Percentiles rank a stretch among this genome's conserved stretches.
Evolutionary conservation across 2,113 vertebrate species (phyloP).

Genomic region (Petrocephalus microphthalmus): DNA sequence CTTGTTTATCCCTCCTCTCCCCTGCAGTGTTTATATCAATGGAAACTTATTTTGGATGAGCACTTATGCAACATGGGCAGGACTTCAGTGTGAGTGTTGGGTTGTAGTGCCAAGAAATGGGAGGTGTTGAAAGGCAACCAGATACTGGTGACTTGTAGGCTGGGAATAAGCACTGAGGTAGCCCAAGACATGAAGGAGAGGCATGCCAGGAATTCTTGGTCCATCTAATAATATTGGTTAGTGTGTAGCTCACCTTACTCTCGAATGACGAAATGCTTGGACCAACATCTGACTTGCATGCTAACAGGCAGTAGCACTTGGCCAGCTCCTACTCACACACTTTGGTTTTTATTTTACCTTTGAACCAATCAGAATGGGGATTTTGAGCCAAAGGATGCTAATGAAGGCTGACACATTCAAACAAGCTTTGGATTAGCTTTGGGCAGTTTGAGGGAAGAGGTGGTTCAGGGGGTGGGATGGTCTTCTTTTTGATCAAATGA

Average conservation of each 20-base stretch:
- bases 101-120: constrained; percentile 22
- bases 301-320: not conserved
- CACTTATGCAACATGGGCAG: constrained; percentile 20
- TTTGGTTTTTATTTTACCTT: not conserved
- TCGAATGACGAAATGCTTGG: not conserved
- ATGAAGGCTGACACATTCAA: not conserved
- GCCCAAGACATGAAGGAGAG: constrained; percentile 18
- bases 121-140: constrained; percentile 27
- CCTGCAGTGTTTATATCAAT: constrained; percentile 10
- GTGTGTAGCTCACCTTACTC: not conserved
- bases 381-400: not conserved
- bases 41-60: constrained; percentile 14
- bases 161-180: constrained; percentile 34
- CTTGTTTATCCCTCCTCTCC: not conserved
- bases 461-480: not conserved
- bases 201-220: constrained; percentile 22
- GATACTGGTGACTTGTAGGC: constrained; percentile 29
- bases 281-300: not conserved
- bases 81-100: not conserved
- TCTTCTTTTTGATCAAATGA: not conserved
- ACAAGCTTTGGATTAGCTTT: not conserved
- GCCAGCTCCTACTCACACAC: not conserved
- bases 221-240: constrained; percentile 3
- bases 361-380: not conserved
- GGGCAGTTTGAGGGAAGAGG: not conserved